Conservation (phyloP, 2,113 vertebrate genomes). For the Microcebus lehilahytsara region DNA sequence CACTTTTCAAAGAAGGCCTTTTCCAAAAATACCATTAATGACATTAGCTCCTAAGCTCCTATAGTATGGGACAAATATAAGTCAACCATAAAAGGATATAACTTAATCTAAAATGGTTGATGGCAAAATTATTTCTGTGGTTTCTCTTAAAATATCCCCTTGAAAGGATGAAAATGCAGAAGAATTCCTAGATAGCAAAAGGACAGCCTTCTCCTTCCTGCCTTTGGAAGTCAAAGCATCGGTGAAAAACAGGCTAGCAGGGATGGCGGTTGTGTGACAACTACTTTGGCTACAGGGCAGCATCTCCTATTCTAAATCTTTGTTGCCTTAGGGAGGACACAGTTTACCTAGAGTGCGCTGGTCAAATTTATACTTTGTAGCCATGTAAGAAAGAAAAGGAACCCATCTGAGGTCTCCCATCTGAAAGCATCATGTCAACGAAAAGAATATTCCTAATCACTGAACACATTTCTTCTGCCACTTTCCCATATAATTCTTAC, state of each 20-base stretch:
- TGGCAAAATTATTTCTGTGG: background rate
- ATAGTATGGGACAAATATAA: background rate
- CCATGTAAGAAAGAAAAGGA: background rate
- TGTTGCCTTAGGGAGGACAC: background rate
- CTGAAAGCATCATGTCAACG: background rate
- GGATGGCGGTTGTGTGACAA: background rate
- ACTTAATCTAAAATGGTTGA: background rate
- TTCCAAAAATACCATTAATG: background rate
- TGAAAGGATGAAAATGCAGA: background rate
- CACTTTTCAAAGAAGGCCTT: background rate
- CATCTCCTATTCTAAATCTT: background rate
- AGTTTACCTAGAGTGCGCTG: background rate
- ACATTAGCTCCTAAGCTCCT: background rate
- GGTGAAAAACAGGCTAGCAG: background rate
- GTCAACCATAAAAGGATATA: background rate
- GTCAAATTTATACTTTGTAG: background rate
- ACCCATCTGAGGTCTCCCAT: background rate
- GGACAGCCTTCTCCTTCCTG: background rate
- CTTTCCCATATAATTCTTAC: background rate
- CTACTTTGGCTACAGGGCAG: background rate
- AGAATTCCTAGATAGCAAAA: background rate
- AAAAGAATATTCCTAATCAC: background rate
- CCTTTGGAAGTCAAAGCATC: background rate
- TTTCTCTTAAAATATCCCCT: background rate
- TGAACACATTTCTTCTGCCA: background rate